A percentile compares a stretch with the other conserved stretches of the same genome.
phyloP scores from a whole-genome alignment of 2,113 vertebrate genomes.

The Galbula dea region DNA sequence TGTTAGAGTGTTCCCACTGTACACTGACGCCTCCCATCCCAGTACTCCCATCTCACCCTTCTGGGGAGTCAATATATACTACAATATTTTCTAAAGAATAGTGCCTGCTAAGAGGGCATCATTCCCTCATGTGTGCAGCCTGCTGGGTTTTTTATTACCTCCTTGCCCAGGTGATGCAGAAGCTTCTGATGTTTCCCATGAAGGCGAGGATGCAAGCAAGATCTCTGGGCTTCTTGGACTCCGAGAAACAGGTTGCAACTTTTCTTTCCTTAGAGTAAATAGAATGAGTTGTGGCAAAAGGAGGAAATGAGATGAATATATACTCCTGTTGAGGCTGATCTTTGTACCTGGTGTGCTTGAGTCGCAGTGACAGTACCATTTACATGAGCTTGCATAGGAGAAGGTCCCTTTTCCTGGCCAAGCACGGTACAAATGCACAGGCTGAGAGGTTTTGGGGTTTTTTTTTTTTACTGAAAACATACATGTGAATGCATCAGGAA shows the following conservation, averaged over 20 bases:
- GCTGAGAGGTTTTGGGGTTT: not conserved
- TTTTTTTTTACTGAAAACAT: rapidly evolving
- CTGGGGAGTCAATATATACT: rapidly evolving
- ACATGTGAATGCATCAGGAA: rapidly evolving
- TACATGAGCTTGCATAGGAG: rapidly evolving
- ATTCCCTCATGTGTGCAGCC: not conserved
- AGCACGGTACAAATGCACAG: not conserved
- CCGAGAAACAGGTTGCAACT: not conserved
- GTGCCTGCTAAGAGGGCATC: not conserved
- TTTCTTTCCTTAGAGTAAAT: not conserved
- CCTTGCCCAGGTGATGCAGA: not conserved
- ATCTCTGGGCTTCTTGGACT: not conserved
- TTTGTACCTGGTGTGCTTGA: not conserved
- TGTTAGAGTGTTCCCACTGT: not conserved
- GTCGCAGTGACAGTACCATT: not conserved
- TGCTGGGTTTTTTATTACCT: not conserved
- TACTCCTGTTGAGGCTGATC: not conserved
- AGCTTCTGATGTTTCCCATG: not conserved
- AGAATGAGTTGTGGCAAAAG: not conserved
- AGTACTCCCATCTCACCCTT: not conserved
- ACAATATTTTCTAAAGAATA: not conserved
- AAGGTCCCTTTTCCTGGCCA: not conserved
- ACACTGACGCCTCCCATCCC: not conserved
- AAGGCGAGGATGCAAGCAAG: not conserved
- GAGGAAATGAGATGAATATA: not conserved